Evolutionary conservation across 2,113 vertebrate genomes (phyloP).

Genomic region (Dromiciops gliroides): DNA sequence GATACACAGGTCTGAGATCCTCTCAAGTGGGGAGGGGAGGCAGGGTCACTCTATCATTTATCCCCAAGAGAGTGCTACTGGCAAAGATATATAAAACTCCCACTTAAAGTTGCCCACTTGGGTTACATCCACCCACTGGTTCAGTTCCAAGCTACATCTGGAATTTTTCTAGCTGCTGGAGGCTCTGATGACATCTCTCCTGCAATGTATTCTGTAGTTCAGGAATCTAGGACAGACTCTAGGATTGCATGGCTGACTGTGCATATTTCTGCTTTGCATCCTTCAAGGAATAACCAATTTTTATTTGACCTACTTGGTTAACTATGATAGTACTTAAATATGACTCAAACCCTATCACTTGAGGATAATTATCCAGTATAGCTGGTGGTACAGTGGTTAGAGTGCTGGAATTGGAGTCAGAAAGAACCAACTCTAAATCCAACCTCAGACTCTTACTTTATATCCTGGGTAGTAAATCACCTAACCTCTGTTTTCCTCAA

Average conservation of each 20-base stretch:
- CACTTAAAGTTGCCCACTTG: neutral
- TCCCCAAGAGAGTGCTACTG: neutral
- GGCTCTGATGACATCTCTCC: neutral
- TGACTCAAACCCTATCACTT: neutral
- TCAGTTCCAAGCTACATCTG: neutral
- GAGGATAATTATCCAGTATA: neutral
- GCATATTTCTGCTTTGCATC: neutral
- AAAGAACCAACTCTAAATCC: neutral
- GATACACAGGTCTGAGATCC: neutral
- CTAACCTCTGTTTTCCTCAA: neutral
- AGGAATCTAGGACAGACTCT: neutral
- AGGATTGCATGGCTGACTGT: neutral
- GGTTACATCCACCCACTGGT: neutral
- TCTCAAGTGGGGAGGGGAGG: neutral
- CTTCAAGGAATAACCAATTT: neutral
- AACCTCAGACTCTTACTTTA: neutral
- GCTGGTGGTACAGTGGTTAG: neutral
- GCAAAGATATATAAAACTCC: neutral
- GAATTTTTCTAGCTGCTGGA: neutral
- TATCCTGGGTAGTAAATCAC: neutral
- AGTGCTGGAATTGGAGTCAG: neutral
- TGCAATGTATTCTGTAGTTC: neutral
- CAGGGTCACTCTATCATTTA: neutral
- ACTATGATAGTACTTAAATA: neutral
- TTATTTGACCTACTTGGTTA: neutral